A percentile compares a stretch with the other conserved stretches of the same genome.
Conservation (phyloP, 1,140 invertebrate species). For the Venustaconcha ellipsiformis region DNA sequence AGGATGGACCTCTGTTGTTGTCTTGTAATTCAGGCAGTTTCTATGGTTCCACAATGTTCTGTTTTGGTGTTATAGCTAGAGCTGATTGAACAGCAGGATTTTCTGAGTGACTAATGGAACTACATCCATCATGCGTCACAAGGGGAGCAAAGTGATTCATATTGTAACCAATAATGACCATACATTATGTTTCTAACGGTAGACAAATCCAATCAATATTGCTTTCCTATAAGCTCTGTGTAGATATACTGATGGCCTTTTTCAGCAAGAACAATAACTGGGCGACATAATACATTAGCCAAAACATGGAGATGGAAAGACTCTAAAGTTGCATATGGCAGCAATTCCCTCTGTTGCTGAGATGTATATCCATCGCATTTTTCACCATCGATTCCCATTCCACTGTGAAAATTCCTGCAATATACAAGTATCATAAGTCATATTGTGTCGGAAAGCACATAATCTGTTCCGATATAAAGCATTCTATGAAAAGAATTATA, state of each 20-base stretch:
- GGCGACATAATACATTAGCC: slow-evolving; percentile 84
- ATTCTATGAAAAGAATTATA: too few species aligned
- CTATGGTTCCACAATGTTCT: too few species aligned
- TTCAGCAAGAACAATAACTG: slow-evolving; percentile 89
- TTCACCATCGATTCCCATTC: slow-evolving; percentile 55
- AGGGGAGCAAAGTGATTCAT: slow-evolving; percentile 89
- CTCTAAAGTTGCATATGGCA: slow-evolving; percentile 81
- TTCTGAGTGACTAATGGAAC: slow-evolving; percentile 48
- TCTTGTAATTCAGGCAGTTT: neutral
- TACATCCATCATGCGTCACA: slow-evolving; percentile 36
- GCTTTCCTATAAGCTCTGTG: slow-evolving; percentile 66
- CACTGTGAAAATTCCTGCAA: slow-evolving; percentile 38
- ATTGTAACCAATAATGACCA: slow-evolving; percentile 82
- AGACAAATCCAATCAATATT: slow-evolving; percentile 88
- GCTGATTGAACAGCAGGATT: too few species aligned
- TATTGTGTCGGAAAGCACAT: too few species aligned
- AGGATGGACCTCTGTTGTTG: neutral
- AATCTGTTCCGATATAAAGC: too few species aligned
- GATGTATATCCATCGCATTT: slow-evolving; percentile 29
- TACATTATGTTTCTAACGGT: slow-evolving; percentile 85
- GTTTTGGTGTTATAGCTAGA: too few species aligned
- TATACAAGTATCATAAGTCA: neutral
- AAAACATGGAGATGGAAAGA: slow-evolving; percentile 87
- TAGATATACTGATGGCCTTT: slow-evolving; percentile 67
- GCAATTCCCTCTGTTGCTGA: slow-evolving; percentile 4